Evolutionary conservation across 2,888 invertebrate species (phyloP), one percentile per base, ranked within the genome.

Genomic region (Apoda limacodes): DNA sequence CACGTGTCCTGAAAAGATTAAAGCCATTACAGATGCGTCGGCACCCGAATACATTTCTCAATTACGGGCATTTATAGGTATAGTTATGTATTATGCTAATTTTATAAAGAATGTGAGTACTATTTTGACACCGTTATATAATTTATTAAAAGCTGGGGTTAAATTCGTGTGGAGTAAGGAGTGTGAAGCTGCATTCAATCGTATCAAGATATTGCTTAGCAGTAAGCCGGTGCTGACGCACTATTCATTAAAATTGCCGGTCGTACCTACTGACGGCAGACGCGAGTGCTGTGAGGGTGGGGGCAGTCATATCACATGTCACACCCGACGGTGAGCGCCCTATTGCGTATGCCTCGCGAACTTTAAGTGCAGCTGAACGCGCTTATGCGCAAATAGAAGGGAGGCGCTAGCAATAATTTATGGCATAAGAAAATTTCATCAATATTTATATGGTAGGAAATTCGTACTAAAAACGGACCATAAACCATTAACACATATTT

Each of bases 381-480:
- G 37, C 41, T 5, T 55, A 55, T 25, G 36, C 38, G 12, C 45
- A 45, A 23, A 19, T 51, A 5, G 46, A 52, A 46, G 43, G 14
- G n/a, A 51, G 22, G 51, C 47, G 2, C 22, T 48, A 5, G 46
- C 46, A 1, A 46, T 52, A 7, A 32, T 45, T 6, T 47, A 36
- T 28, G 45, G 43, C 4, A 35, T 53, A 1, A 39, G 29, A 5
- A 47, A 40, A 32, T 33, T 40, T 20, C 46, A 43, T 10, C 45
- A 50, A 22, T 52, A 44, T 33, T 20, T 55, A 6, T 50, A 27
- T 25, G 51, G 50, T 2, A 37, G 43, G 6, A 13, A 25, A 7
- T 53, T 60, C 25, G 48, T 39, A 2, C 34, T 68, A 5, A 11
- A 52, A 9, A 69, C 65, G 0, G 67, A 69, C 38, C 60, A 67